Percentiles rank a stretch among this genome's conserved stretches.
Evolutionary conservation across 2,797 vertebrate genomes (phyloP).

Genomic region (Pipistrellus nathusii): DNA sequence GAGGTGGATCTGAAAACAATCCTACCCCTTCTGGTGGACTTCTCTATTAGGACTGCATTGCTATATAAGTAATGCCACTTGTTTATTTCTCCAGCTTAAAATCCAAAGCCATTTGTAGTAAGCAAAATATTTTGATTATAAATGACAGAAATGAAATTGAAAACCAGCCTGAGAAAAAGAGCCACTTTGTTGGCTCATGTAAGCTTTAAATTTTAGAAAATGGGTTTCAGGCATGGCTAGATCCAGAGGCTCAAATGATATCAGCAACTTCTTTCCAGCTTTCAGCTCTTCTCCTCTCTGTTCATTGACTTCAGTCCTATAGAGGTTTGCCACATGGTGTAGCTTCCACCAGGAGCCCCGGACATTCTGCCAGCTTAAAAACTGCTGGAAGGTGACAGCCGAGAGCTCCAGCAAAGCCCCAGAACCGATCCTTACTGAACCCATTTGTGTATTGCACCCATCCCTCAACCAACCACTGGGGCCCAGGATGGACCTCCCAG

Average conservation of each 20-base stretch:
- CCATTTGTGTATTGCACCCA: not conserved
- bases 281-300: not conserved
- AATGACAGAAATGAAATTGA: not conserved
- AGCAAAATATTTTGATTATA: not conserved
- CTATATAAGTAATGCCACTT: not conserved
- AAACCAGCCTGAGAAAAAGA: not conserved
- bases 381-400: not conserved
- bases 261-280: not conserved
- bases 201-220: not conserved
- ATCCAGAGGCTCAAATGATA: not conserved
- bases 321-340: not conserved
- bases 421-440: not conserved
- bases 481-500: too few species aligned
- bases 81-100: not conserved
- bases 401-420: not conserved
- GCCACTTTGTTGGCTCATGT: not conserved
- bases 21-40: not conserved
- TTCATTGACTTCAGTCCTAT: not conserved
- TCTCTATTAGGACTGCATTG: not conserved
- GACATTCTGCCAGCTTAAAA: not conserved
- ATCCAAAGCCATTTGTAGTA: not conserved
- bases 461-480: not conserved
- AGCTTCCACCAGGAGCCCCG: not conserved
- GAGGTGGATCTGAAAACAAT: not conserved
- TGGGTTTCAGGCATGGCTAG: not conserved